A percentile compares a stretch with the other conserved stretches of the same genome.
Conservation (phyloP, 2,888 invertebrate genomes). For the Polia nebulosa region DNA sequence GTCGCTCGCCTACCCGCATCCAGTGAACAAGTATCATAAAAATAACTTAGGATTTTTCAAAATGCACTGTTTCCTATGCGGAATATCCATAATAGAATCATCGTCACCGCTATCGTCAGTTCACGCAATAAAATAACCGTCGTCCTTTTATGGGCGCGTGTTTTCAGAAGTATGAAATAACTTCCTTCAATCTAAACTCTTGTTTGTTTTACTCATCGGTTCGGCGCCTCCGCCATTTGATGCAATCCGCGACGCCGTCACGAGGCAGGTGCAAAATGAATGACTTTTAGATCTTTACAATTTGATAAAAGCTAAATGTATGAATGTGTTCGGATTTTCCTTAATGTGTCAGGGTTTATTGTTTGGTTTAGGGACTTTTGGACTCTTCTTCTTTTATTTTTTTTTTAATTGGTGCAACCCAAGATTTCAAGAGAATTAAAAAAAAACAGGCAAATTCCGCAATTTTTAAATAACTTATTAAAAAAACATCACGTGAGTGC, state of each 20-base stretch:
- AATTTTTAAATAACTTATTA: constrained; percentile 19
- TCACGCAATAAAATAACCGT: constrained; percentile 26
- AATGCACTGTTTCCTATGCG: constrained; percentile 1
- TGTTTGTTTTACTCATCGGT: constrained; percentile 47
- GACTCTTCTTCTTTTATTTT: background rate
- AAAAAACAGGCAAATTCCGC: background rate
- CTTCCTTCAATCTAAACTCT: constrained; percentile 21
- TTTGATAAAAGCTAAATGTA: constrained; percentile 41
- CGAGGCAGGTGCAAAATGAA: constrained; percentile 50
- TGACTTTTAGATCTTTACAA: constrained; percentile 46
- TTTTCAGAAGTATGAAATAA: constrained; percentile 34
- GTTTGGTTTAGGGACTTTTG: constrained; percentile 49
- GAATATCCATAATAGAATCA: constrained; percentile 26
- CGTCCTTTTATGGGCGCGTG: constrained; percentile 2
- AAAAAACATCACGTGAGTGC: background rate
- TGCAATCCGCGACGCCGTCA: constrained; percentile 42
- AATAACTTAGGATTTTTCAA: constrained; percentile 36
- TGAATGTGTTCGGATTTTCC: constrained; percentile 50
- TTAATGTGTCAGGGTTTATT: constrained; percentile 27
- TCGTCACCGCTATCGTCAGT: constrained; percentile 22
- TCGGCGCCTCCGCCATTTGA: background rate
- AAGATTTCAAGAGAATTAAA: background rate
- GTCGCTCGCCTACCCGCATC: constrained; percentile 32
- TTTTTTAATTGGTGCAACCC: constrained; percentile 1
- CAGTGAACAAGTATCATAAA: constrained; percentile 30